Evolutionary conservation across 2,888 invertebrate genomes (phyloP).

Genomic region (Metellina segmentata): DNA sequence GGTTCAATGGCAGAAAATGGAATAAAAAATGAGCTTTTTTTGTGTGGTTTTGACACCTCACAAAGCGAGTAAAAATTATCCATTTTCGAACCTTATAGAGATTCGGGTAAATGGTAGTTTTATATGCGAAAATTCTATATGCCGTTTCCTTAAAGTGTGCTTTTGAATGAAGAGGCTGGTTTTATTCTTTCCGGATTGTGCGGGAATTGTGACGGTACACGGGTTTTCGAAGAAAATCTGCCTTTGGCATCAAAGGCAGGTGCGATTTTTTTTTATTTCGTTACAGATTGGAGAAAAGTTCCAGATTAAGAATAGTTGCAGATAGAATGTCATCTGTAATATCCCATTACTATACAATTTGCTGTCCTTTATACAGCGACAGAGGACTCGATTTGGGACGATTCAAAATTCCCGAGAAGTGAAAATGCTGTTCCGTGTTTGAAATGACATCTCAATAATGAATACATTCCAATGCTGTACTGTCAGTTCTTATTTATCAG

Average conservation of each 20-base stretch:
- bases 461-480: neutral
- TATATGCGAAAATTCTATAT: slow-evolving; percentile 73
- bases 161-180: slow-evolving; percentile 68
- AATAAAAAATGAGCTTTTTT: slow-evolving; percentile 75
- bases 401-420: neutral
- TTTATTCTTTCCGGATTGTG: slow-evolving; percentile 35
- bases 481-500: neutral
- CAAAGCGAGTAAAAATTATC: slow-evolving; percentile 74
- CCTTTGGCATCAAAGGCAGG: slow-evolving; percentile 60
- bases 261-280: slow-evolving; percentile 31
- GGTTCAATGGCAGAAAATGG: slow-evolving; percentile 73
- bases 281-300: neutral
- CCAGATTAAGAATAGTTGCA: slow-evolving; percentile 62
- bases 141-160: slow-evolving; percentile 43
- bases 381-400: neutral
- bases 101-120: slow-evolving; percentile 69
- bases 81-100: slow-evolving; percentile 67
- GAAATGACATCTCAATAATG: neutral
- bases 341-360: slow-evolving; percentile 69
- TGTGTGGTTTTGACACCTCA: slow-evolving; percentile 75
- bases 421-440: neutral
- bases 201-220: neutral
- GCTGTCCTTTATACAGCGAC: neutral
- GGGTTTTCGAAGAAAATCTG: slow-evolving; percentile 24
- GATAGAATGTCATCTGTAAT: slow-evolving; percentile 43